Evolutionary conservation across 2,888 invertebrate species (phyloP).

Genomic region (Temnothorax rugatulus): DNA sequence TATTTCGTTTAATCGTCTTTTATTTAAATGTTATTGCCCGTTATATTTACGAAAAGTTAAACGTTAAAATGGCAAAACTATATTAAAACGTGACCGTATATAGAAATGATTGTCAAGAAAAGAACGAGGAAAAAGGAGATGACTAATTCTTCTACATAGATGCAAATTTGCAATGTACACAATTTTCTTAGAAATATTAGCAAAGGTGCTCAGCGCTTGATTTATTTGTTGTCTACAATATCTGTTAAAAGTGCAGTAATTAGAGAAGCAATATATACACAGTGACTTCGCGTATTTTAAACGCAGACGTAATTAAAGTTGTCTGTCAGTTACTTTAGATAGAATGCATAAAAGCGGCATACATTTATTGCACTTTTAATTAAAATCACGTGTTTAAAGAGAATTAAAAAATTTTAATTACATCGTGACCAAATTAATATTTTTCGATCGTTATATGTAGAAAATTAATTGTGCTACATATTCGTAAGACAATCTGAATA

Average conservation of each 20-base stretch:
- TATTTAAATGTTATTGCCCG: background rate
- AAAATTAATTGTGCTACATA: background rate
- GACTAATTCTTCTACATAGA: slow-evolving; percentile 19
- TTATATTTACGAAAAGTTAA: background rate
- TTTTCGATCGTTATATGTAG: background rate
- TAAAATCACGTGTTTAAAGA: background rate
- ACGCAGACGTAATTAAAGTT: slow-evolving; percentile 1
- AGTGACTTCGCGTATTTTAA: background rate
- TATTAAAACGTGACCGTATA: background rate
- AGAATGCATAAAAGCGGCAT: background rate
- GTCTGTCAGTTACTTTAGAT: background rate
- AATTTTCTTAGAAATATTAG: slow-evolving; percentile 18
- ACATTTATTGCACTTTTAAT: background rate
- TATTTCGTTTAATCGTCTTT: background rate
- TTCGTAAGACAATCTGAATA: background rate
- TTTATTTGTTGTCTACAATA: background rate
- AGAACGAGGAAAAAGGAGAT: slow-evolving; percentile 11
- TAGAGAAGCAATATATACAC: slow-evolving; percentile 1
- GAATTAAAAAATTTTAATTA: background rate
- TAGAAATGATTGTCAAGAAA: background rate
- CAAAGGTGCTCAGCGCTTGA: background rate
- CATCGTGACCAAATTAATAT: background rate
- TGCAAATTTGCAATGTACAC: background rate
- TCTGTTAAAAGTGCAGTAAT: background rate
- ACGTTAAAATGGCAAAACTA: background rate